Evolutionary conservation across 1,140 invertebrate genomes (phyloP).

Genomic region (Oncopodura yosiiana): DNA sequence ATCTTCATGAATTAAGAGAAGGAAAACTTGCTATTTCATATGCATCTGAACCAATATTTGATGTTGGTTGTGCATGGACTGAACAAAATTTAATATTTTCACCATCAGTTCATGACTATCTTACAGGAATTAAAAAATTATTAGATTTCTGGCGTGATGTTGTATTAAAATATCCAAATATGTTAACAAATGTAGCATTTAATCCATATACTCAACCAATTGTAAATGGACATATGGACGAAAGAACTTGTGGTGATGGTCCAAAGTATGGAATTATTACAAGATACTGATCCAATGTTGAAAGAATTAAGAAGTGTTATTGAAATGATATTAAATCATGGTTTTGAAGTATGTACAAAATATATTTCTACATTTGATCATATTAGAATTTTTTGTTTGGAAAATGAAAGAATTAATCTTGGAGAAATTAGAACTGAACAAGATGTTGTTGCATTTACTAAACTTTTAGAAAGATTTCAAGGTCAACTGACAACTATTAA

Average conservation of each 20-base stretch:
- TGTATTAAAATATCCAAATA: constrained; percentile 47
- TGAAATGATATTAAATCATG: constrained; percentile 46
- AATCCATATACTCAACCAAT: constrained; percentile 50
- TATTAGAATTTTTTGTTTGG: constrained; percentile 56
- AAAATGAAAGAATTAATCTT: constrained; percentile 55
- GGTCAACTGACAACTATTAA: constrained; percentile 51
- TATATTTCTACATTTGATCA: constrained; percentile 57
- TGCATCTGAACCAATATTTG: constrained; percentile 48
- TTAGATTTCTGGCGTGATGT: constrained; percentile 50
- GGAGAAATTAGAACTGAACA: constrained; percentile 38
- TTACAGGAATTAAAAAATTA: constrained; percentile 45
- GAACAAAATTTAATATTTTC: constrained; percentile 44
- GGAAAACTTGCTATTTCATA: constrained; percentile 27
- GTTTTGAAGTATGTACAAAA: constrained; percentile 50
- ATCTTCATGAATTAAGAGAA: constrained; percentile 1
- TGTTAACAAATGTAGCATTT: constrained; percentile 47
- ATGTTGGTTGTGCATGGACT: constrained; percentile 46
- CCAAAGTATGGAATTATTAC: constrained; percentile 52
- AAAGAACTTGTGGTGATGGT: constrained; percentile 54
- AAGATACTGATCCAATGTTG: constrained; percentile 54
- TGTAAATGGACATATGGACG: constrained; percentile 60
- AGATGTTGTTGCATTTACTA: constrained; percentile 20
- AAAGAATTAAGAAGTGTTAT: constrained; percentile 45
- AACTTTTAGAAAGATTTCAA: constrained; percentile 48
- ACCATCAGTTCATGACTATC: constrained; percentile 48